A percentile compares a stretch with the other conserved stretches of the same genome.
These are phyloP conservation scores for Phasianus colchicus DNA, from an alignment of 2,113 vertebrate genomes.

Conservation along the genomic window DNA sequence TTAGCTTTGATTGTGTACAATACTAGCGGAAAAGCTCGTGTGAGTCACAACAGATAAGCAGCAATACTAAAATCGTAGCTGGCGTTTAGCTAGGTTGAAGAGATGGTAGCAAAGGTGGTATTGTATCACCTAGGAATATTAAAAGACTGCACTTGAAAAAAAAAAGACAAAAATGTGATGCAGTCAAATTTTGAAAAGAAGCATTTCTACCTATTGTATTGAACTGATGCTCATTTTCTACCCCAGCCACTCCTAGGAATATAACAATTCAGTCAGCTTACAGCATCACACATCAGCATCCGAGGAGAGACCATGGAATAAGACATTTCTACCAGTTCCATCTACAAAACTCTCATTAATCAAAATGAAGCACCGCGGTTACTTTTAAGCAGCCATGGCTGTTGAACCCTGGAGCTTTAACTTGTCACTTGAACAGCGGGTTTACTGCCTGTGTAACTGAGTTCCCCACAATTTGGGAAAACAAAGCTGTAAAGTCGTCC, in stretches of 20 bases:
- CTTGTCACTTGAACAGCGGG: not conserved
- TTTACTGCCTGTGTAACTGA: not conserved
- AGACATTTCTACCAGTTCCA: not conserved
- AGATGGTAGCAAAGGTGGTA: not conserved
- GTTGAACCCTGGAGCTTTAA: conserved; percentile 5
- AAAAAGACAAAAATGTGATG: not conserved
- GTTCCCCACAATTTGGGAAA: not conserved
- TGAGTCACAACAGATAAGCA: conserved; percentile 18
- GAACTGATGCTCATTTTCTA: not conserved
- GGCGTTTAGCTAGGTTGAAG: not conserved
- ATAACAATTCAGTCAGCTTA: not conserved
- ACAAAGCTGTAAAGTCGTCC: not conserved
- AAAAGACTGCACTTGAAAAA: not conserved
- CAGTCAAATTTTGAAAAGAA: not conserved
- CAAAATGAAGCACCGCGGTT: not conserved
- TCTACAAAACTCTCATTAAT: conserved; percentile 1
- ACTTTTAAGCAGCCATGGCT: not conserved
- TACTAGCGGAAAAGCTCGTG: not conserved
- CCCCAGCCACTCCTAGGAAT: not conserved
- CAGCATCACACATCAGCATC: not conserved
- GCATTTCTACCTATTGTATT: not conserved
- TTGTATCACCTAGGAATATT: not conserved
- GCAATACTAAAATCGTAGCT: not conserved
- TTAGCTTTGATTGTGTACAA: not conserved
- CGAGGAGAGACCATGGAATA: not conserved